These are phyloP conservation scores for Caenorhabditis remanei DNA, from an alignment of 1,140 invertebrate genomes.

Conservation along the genomic window DNA sequence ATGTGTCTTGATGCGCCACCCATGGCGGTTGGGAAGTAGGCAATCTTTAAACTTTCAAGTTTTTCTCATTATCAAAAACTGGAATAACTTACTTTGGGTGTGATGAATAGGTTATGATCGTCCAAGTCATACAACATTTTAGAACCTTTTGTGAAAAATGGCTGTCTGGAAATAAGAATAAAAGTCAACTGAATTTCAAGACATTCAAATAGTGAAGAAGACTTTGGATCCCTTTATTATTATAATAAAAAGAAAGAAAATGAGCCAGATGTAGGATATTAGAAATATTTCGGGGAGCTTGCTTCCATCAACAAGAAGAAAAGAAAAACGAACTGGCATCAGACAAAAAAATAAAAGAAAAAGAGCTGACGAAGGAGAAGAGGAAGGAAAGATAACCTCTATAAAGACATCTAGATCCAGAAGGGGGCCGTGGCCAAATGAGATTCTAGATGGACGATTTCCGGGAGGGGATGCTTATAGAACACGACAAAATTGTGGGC, in stretches of 20 bases:
- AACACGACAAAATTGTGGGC: neutral
- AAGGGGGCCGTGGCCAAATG: neutral
- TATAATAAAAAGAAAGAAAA: neutral
- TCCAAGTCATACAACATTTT: slow-evolving; percentile 59
- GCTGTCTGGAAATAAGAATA: neutral
- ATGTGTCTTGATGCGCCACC: slow-evolving; percentile 59
- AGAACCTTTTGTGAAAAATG: neutral
- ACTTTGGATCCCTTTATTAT: neutral
- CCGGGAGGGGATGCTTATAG: neutral
- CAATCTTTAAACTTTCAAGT: neutral
- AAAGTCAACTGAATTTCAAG: neutral
- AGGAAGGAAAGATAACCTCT: slow-evolving; percentile 3
- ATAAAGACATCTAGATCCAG: slow-evolving; percentile 9
- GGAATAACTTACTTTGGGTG: slow-evolving; percentile 16
- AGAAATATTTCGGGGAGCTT: neutral
- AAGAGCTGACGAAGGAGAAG: neutral
- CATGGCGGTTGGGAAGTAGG: slow-evolving; percentile 40
- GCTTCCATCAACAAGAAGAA: slow-evolving; percentile 11
- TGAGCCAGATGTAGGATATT: slow-evolving; percentile 23
- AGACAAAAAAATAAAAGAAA: neutral
- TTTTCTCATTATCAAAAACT: too few relatives aligned
- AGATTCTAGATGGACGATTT: slow-evolving; percentile 51
- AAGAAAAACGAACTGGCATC: slow-evolving; percentile 31
- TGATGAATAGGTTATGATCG: slow-evolving; percentile 56
- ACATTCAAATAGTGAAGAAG: too few relatives aligned